Evolutionary conservation across 2,888 invertebrate genomes (phyloP).

Genomic region (Nomada lathburiana): DNA sequence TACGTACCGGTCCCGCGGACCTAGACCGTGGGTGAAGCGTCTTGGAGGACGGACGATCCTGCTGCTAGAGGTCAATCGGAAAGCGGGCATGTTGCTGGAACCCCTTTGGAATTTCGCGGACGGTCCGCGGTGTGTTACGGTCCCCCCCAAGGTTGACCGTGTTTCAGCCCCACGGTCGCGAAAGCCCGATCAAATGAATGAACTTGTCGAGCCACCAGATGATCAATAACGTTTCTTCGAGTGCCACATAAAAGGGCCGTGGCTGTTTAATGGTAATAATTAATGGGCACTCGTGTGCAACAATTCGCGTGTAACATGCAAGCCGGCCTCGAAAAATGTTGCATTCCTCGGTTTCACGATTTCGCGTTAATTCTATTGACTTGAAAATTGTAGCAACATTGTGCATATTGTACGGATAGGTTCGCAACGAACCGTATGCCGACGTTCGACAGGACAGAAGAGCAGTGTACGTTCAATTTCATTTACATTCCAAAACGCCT

Average conservation of each 20-base stretch:
- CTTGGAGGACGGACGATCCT: constrained; percentile 53
- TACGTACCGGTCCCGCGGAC: neutral
- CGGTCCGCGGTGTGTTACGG: neutral
- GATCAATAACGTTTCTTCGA: neutral
- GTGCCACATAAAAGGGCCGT: neutral
- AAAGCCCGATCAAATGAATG: neutral
- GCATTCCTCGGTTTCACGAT: too few species aligned
- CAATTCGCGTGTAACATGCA: too few species aligned
- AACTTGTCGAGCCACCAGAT: neutral
- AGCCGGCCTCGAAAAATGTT: too few species aligned
- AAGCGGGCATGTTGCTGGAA: neutral
- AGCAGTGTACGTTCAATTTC: too few species aligned
- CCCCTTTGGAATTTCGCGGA: constrained; percentile 14
- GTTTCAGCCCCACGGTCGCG: neutral
- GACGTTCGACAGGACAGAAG: too few species aligned
- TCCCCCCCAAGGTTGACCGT: constrained; percentile 28
- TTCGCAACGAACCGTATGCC: too few species aligned
- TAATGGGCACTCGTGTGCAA: too few species aligned
- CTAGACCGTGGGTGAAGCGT: constrained; percentile 38
- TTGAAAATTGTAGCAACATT: too few species aligned
- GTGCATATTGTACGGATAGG: too few species aligned
- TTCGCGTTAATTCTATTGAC: too few species aligned
- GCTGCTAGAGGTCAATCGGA: constrained; percentile 54
- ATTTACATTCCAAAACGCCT: too few species aligned
- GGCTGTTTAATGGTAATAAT: neutral